Base-by-base conservation (phyloP, 1,140 invertebrate species). In the Dufourea novaeangliae region DNA sequence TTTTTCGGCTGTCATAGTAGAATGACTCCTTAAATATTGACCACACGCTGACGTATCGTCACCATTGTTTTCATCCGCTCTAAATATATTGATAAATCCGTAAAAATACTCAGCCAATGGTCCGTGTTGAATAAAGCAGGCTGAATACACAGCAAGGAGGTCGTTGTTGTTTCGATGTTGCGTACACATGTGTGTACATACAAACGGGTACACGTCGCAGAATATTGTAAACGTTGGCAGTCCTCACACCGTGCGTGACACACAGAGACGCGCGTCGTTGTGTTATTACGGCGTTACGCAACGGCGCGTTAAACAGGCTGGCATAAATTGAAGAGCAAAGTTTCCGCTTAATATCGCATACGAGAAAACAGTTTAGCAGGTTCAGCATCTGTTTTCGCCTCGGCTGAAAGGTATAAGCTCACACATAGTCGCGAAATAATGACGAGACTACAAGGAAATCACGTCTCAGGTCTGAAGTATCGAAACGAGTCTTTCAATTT, bases 271-370 rank as follows among this genome's bases (percentile, higher is more conserved):
- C 78, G 39, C 64, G 46, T 68, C 68, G 62, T 46, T 63, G 68
- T 63, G 68, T 83, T 82, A 54, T 78, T 78, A 34, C 78, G 50
- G 25, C 59, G 27, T 32, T 64, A 76, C 50, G 64, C 61, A 74
- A 69, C 57, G 57, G 27, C 22, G 22, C 57, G 68, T 74, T 74
- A 41, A 81, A 71, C 37, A 27, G 12, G 59, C 63, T 20, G 12
- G 54, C 61, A 79, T 83, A 79, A 83, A 83, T 83, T 63, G 66
- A 20, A 32, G 52, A 41, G 78, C 74, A n/a, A 56, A 76, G 39
- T 76, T 71, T n/a, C 44, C 37, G 67, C 8, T 54, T 44, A 63
- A 71, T 62, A 63, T 77, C 66, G 56, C 20, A 32, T 6, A 0
- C 17, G 61, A 56, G 61, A 17, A 39, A 74, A 44, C 22, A 32